Evolutionary conservation across 1,140 invertebrate genomes (phyloP).

Genomic region (Zaprionus capensis): DNA sequence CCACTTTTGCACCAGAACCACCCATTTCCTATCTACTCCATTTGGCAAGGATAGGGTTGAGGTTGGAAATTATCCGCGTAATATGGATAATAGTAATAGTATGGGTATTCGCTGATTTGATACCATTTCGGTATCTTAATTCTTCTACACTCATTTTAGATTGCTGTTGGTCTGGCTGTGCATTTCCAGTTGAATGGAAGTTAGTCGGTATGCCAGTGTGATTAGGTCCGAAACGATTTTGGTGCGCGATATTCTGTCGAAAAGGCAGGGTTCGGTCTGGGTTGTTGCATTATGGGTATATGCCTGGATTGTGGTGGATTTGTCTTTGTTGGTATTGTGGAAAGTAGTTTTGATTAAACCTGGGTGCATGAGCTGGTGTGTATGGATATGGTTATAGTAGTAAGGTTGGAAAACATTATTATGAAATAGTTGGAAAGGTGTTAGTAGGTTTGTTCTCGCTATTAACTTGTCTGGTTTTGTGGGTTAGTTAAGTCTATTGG

Average conservation of each 20-base stretch:
- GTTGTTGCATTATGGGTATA: neutral
- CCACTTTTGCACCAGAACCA: too few relatives aligned
- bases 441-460: neutral
- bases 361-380: neutral
- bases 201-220: neutral
- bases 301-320: neutral
- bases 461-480: neutral
- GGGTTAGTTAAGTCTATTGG: neutral
- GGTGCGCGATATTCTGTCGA: conserved; percentile 4
- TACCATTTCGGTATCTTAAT: neutral
- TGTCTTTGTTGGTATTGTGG: neutral
- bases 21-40: too few relatives aligned
- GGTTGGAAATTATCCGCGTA: neutral
- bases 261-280: neutral
- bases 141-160: conserved; percentile 7
- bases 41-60: neutral
- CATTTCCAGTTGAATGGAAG: neutral
- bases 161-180: conserved; percentile 10
- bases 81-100: neutral
- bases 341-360: neutral
- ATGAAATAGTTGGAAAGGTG: neutral
- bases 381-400: conserved; percentile 1
- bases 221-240: conserved; percentile 4
- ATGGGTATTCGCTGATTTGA: neutral
- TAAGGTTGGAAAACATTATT: neutral